Percentiles rank a stretch among this genome's conserved stretches.
phyloP scores from a whole-genome alignment of 1,140 invertebrate species.

The Tetramorium simillimum region DNA sequence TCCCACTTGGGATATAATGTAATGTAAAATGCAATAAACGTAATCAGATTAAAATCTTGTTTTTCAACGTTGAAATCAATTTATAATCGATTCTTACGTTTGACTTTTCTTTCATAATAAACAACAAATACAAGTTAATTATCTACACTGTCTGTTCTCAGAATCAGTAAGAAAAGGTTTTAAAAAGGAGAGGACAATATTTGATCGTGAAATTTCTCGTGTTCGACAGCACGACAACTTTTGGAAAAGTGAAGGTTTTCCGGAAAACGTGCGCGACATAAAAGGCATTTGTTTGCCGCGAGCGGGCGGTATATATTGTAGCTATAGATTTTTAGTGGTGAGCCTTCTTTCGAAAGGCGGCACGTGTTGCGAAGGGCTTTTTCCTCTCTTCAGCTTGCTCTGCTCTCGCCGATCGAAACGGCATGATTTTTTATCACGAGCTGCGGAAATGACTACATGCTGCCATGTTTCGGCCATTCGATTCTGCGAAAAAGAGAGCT shows the following conservation, averaged over 20 bases:
- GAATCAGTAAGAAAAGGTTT: background rate
- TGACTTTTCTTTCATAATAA: background rate
- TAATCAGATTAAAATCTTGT: background rate
- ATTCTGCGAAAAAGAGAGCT: constrained; percentile 34
- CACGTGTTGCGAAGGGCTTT: constrained; percentile 42
- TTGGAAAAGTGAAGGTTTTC: background rate
- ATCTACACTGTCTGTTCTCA: background rate
- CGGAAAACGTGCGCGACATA: constrained; percentile 22
- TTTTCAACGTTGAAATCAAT: background rate
- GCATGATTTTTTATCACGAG: constrained; percentile 43
- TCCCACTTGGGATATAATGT: too few species aligned
- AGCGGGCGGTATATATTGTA: constrained; percentile 2
- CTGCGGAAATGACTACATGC: constrained; percentile 32
- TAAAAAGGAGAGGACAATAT: background rate
- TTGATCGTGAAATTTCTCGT: background rate
- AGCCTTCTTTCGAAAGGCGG: background rate
- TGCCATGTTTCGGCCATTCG: constrained; percentile 21
- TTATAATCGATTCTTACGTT: background rate
- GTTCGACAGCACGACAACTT: background rate
- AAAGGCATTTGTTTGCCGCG: constrained; percentile 43
- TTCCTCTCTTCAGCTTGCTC: background rate
- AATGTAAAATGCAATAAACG: background rate
- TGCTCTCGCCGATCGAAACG: background rate
- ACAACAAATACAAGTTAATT: background rate
- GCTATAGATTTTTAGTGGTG: constrained; percentile 36